A percentile compares a stretch with the other conserved stretches of the same genome.
phyloP scores from a whole-genome alignment of 2,113 vertebrate species.

The Eulemur macaco region DNA sequence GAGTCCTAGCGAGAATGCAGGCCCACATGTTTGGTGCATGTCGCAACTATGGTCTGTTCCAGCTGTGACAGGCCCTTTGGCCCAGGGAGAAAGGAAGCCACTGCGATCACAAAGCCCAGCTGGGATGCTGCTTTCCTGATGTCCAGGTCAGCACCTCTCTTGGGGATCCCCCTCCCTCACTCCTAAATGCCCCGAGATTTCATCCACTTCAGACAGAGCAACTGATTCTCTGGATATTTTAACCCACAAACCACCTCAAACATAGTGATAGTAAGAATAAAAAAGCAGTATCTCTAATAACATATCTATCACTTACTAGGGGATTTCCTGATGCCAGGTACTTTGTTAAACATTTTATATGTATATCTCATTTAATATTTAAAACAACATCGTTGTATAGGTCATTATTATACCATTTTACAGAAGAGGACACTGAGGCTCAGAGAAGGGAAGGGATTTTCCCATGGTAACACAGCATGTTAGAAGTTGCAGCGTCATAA shows the following conservation, averaged over 20 bases:
- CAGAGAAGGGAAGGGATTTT: neutral
- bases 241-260: neutral
- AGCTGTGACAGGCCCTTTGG: neutral
- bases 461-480: neutral
- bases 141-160: neutral
- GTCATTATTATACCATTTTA: neutral
- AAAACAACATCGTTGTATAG: neutral
- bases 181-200: neutral
- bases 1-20: neutral
- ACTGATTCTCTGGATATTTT: neutral
- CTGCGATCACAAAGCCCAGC: neutral
- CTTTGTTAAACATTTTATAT: neutral
- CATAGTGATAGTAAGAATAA: neutral
- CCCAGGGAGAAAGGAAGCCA: neutral
- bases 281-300: neutral
- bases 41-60: accelerated
- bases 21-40: too few relatives aligned
- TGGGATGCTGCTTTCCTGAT: neutral
- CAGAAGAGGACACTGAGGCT: neutral
- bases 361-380: neutral
- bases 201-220: neutral
- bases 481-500: neutral
- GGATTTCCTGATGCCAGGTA: neutral
- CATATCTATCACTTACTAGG: neutral
- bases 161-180: neutral